Percentiles rank a stretch among this genome's conserved stretches.
Evolutionary conservation across 2,113 vertebrate genomes (phyloP).

Genomic region (Rhinoptilus africanus): DNA sequence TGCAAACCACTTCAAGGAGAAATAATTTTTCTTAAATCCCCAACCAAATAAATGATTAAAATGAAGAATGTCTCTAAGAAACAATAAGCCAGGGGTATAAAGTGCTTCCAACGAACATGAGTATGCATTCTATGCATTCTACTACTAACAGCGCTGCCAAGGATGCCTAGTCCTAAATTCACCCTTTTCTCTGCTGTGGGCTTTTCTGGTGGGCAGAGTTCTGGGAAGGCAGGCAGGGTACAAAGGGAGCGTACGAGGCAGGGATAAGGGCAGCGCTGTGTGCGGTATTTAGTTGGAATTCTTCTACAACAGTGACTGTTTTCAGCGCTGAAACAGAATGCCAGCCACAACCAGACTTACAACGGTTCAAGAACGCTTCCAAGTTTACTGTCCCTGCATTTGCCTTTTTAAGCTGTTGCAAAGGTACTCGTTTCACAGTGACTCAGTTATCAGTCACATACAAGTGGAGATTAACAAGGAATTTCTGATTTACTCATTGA

Average conservation of each 20-base stretch:
- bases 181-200: not conserved
- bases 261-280: not conserved
- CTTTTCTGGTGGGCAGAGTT: not conserved
- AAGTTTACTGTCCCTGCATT: not conserved
- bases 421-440: not conserved
- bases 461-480: not conserved
- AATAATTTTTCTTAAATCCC: not conserved
- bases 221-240: not conserved
- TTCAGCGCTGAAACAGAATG: not conserved
- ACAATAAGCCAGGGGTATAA: not conserved
- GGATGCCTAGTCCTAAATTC: not conserved
- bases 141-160: not conserved
- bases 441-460: not conserved
- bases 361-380: not conserved
- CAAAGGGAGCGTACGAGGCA: not conserved
- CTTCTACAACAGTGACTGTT: not conserved
- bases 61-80: not conserved
- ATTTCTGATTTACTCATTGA: not conserved
- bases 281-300: not conserved
- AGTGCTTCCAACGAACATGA: not conserved
- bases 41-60: not conserved
- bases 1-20: not conserved
- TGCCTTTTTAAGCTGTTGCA: not conserved
- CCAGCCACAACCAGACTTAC: not conserved
- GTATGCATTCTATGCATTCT: not conserved